Evolutionary conservation across 2,888 invertebrate genomes (phyloP).

Genomic region (Amphimallon solstitiale): DNA sequence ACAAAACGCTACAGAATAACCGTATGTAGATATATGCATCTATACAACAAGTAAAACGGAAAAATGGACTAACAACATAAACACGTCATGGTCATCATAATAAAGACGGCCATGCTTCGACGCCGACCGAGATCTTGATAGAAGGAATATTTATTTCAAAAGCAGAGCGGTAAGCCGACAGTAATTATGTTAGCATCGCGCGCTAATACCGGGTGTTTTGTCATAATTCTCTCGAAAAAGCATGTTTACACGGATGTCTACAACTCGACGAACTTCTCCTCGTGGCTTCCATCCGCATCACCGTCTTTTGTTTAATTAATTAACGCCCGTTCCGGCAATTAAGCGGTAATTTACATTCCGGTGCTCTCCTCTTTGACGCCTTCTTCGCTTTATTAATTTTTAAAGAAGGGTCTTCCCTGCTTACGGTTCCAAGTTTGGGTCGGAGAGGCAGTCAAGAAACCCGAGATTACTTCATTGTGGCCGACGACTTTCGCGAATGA

Average conservation of each 20-base stretch:
- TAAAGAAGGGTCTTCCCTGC: conserved; percentile 44
- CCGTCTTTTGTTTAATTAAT: conserved; percentile 60
- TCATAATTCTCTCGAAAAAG: conserved; percentile 56
- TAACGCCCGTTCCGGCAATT: conserved; percentile 60
- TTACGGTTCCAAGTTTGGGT: conserved; percentile 6
- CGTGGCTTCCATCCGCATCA: conserved; percentile 29
- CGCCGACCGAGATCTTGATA: conserved; percentile 49
- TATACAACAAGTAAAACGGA: neutral
- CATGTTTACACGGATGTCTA: conserved; percentile 57
- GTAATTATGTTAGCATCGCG: conserved; percentile 53
- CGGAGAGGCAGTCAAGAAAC: conserved; percentile 33
- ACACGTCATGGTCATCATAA: conserved; percentile 24
- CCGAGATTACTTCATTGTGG: conserved; percentile 38
- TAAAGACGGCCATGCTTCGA: conserved; percentile 47
- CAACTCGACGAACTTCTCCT: conserved; percentile 40
- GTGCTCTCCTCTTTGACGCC: conserved; percentile 47
- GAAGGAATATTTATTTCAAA: conserved; percentile 48
- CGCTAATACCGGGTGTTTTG: conserved; percentile 56
- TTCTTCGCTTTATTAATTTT: conserved; percentile 52
- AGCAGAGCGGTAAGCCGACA: conserved; percentile 42
- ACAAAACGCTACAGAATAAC: conserved; percentile 17
- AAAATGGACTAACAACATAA: neutral
- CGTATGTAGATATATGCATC: neutral
- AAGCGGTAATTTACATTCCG: conserved; percentile 55
- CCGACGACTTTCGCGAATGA: conserved; percentile 33